Evolutionary conservation across 2,113 vertebrate species (phyloP).

Genomic region (Osmerus eperlanus): DNA sequence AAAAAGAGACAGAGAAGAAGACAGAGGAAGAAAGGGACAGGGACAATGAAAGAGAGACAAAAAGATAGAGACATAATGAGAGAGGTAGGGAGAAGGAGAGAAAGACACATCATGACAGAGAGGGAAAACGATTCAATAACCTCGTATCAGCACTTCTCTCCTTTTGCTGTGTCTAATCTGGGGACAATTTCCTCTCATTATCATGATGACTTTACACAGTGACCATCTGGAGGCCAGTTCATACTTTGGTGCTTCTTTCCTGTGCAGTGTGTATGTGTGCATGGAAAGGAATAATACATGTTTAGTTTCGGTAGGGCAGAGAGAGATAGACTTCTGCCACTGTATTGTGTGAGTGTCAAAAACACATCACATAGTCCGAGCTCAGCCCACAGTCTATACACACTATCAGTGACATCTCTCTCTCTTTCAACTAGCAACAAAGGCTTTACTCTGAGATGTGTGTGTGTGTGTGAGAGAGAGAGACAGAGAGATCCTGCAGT

Average conservation of each 20-base stretch:
- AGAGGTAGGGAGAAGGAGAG: neutral
- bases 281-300: no score
- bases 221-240: neutral
- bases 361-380: neutral
- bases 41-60: neutral
- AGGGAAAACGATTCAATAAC: neutral
- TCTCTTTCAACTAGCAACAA: neutral
- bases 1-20: neutral
- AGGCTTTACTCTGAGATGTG: neutral
- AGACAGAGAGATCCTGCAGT: no score
- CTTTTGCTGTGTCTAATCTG: neutral
- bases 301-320: no score
- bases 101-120: neutral
- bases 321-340: neutral
- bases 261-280: neutral
- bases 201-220: neutral
- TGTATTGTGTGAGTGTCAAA: neutral
- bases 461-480: neutral
- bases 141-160: neutral
- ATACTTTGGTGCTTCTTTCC: neutral
- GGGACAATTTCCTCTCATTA: slow-evolving; percentile 11
- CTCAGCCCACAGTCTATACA: neutral
- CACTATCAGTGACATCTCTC: neutral
- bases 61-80: neutral
- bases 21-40: neutral